Evolutionary conservation across 2,797 vertebrate species (phyloP).

Genomic region (Coccyzus lansbergi): DNA sequence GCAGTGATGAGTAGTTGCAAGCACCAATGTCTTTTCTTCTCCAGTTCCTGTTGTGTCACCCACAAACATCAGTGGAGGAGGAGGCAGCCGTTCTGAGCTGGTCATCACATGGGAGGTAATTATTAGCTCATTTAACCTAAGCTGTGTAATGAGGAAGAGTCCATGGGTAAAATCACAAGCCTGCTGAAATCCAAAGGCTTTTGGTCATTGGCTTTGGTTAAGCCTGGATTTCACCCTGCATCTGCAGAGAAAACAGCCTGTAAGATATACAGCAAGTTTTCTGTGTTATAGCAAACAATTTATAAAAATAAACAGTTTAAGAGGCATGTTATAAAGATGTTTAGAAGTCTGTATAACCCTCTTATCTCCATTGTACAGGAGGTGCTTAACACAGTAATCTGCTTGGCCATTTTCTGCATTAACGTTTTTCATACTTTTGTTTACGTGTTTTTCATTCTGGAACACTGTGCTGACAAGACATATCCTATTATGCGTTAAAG

Average conservation of each 20-base stretch:
- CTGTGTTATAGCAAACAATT: conserved; percentile 24
- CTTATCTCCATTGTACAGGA: conserved; percentile 69
- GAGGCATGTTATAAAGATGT: conserved; percentile 57
- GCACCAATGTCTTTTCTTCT: neutral
- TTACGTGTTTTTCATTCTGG: conserved; percentile 67
- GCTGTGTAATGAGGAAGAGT: neutral
- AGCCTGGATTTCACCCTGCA: conserved; percentile 26
- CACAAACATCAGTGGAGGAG: conserved; percentile 81
- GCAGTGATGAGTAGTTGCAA: neutral
- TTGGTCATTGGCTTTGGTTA: neutral
- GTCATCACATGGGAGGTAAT: conserved; percentile 92
- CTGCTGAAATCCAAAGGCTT: neutral
- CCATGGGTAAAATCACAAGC: neutral
- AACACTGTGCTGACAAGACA: conserved; percentile 53
- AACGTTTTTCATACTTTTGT: conserved; percentile 66
- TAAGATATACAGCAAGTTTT: conserved; percentile 43
- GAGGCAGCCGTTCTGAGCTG: conserved; percentile 87
- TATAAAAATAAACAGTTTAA: conserved; percentile 65
- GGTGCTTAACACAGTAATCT: conserved; percentile 70
- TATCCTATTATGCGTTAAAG: conserved; percentile 62
- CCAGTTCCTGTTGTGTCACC: conserved; percentile 86
- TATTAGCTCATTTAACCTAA: conserved; percentile 17
- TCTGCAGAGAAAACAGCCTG: neutral
- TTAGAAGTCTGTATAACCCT: conserved; percentile 44
- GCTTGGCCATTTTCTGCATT: conserved; percentile 67